Percentiles rank a stretch among this genome's conserved stretches.
phyloP scores from a whole-genome alignment of 2,888 invertebrate genomes.

The Anagyrus pseudococci region DNA sequence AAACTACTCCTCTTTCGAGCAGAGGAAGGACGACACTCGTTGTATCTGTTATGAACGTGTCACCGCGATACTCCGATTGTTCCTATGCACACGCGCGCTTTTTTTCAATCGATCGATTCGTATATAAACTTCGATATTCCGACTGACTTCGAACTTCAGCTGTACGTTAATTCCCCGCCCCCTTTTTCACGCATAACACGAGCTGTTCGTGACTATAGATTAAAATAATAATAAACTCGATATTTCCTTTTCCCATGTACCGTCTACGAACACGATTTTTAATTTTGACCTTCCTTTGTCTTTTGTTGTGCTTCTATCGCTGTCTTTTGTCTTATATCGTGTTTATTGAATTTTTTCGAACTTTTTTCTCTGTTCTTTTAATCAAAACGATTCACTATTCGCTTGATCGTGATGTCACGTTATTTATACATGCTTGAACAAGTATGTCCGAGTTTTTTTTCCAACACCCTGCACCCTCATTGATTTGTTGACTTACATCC shows the following conservation, averaged over 20 bases:
- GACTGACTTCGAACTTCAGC: constrained; percentile 10
- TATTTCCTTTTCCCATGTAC: constrained; percentile 16
- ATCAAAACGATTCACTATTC: constrained; percentile 16
- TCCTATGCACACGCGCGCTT: constrained; percentile 21
- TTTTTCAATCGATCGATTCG: constrained; percentile 10
- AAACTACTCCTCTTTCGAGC: constrained; percentile 29
- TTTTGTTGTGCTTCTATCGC: constrained; percentile 22
- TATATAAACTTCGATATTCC: constrained; percentile 1
- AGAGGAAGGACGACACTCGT: constrained; percentile 18
- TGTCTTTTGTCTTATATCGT: constrained; percentile 20
- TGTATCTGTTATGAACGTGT: constrained; percentile 1
- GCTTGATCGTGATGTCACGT: constrained; percentile 29
- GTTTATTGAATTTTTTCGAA: constrained; percentile 9
- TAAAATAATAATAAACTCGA: constrained; percentile 18
- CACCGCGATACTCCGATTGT: constrained; percentile 13
- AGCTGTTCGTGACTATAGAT: too few species aligned
- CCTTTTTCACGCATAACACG: constrained; percentile 19
- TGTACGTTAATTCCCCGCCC: constrained; percentile 13
- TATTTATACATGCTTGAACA: constrained; percentile 21
- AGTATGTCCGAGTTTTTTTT: constrained; percentile 23
- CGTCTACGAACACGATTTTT: constrained; percentile 17
- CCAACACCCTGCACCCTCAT: constrained; percentile 23
- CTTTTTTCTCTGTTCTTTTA: constrained; percentile 19
- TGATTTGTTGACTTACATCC: constrained; percentile 15
- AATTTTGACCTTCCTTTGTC: constrained; percentile 13